These are phyloP conservation scores for Sarcoramphus papa DNA, from an alignment of 2,797 vertebrate genomes.

Conservation along the genomic window DNA sequence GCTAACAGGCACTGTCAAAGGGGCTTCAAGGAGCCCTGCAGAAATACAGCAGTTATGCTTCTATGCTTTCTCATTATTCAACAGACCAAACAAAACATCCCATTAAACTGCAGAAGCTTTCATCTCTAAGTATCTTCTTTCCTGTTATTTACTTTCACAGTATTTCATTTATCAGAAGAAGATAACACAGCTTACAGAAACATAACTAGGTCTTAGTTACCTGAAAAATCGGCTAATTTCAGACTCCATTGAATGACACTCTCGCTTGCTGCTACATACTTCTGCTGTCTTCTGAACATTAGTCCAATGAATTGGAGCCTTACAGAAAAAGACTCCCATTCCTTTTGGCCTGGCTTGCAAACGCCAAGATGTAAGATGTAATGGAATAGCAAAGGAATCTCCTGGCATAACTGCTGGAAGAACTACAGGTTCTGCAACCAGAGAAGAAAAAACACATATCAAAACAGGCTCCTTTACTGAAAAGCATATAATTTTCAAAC, in stretches of 20 bases:
- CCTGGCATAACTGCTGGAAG: constrained; percentile 91
- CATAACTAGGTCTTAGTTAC: constrained; percentile 54
- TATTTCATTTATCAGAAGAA: not conserved
- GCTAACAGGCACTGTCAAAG: not conserved
- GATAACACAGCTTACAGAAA: not conserved
- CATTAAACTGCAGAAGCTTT: not conserved
- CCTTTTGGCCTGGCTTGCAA: constrained; percentile 94
- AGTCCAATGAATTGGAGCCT: constrained; percentile 95
- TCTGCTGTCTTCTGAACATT: constrained; percentile 86
- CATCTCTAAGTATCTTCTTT: not conserved
- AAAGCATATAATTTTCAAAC: not conserved
- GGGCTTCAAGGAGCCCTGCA: not conserved
- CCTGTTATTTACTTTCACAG: not conserved
- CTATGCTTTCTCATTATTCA: not conserved
- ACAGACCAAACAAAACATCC: not conserved
- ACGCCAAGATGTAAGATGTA: constrained; percentile 95
- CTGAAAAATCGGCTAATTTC: constrained; percentile 91
- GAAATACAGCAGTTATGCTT: not conserved
- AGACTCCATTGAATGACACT: constrained; percentile 91
- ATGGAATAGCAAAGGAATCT: constrained; percentile 87
- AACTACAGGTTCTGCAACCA: constrained; percentile 88
- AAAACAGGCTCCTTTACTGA: not conserved
- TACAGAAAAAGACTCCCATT: constrained; percentile 93
- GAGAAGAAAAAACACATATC: not conserved
- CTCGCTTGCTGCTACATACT: constrained; percentile 89